phyloP scores from a whole-genome alignment of 2,888 invertebrate species.

The Mycalesis mineus region DNA sequence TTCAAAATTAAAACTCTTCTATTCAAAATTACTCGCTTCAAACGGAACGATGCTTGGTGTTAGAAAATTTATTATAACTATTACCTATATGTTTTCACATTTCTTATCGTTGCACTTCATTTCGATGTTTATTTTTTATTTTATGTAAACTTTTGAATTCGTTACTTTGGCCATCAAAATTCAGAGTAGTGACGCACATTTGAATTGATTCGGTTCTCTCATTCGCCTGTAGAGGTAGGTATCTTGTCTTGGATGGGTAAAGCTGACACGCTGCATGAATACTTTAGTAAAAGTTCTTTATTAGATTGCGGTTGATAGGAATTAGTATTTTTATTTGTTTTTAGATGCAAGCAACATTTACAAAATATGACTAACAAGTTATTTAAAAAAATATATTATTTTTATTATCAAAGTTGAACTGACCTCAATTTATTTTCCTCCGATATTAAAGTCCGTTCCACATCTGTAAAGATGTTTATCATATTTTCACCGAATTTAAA shows the following conservation, averaged over 20 bases:
- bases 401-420: not conserved
- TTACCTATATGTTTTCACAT: constrained; percentile 57
- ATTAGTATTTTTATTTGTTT: constrained; percentile 13
- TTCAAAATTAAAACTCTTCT: constrained; percentile 39
- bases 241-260: constrained; percentile 57
- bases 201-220: constrained; percentile 46
- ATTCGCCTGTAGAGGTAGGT: constrained; percentile 63
- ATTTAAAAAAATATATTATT: not conserved
- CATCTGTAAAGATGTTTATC: too few relatives aligned
- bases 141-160: constrained; percentile 47
- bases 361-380: not conserved
- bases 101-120: constrained; percentile 69
- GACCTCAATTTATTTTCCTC: not conserved
- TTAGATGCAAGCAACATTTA: constrained; percentile 6
- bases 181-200: constrained; percentile 53
- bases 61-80: constrained; percentile 43
- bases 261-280: constrained; percentile 65
- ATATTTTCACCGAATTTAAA: too few relatives aligned
- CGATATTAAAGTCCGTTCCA: too few relatives aligned
- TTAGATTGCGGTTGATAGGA: constrained; percentile 5
- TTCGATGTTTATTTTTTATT: constrained; percentile 59
- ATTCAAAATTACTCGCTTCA: constrained; percentile 67
- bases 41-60: constrained; percentile 69
- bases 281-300: constrained; percentile 40
- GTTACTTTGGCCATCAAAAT: constrained; percentile 35